Evolutionary conservation across 2,113 vertebrate species (phyloP), one percentile per base, ranked within the genome.

Genomic region (Indri indri): DNA sequence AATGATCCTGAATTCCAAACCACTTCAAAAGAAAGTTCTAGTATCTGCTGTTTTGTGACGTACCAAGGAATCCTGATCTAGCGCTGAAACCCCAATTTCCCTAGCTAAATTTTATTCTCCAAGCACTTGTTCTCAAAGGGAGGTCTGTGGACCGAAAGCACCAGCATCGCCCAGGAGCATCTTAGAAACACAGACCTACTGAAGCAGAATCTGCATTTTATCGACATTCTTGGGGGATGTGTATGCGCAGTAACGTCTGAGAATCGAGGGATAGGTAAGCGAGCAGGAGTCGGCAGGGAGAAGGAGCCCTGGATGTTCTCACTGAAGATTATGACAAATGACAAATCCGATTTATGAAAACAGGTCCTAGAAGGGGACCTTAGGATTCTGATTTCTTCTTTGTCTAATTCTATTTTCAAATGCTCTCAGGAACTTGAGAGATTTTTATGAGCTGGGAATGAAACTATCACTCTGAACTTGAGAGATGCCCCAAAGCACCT

Each of bases 391-490:
- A 70, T 47, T 57, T 71, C 88, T 70, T 52, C 57, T 93, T 77
- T 80, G 50, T 59, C 63, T 22, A 92, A 23, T 70, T 8, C 71
- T 81, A 88, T 57, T 92, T 87, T 32, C 65, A 79, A 89, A 91
- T 34, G 76, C 73, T 95, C 93, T 91, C 54, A 93, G 42, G 42
- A 54, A 85, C 66, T 71, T 70, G 66, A 95, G 23, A 95, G 6
- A 57, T 79, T 93, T 97, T 93, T 80, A 94, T 32, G 52, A 89
- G 47, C 25, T 81, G 37, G 50, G 82, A 88, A 85, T 77, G 45
- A 87, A 88, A 25, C n/a, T 52, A 61, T 84, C 68, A 77, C 57
- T 95, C 47, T 95, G 68, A 91, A 88, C 23, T 84, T 86, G 70
- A 95, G 40, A 95, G 66, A 84, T 17, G 11, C 63, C 68, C 42